phyloP scores from a whole-genome alignment of 2,888 invertebrate genomes.

The Rhyacophila evoluta region DNA sequence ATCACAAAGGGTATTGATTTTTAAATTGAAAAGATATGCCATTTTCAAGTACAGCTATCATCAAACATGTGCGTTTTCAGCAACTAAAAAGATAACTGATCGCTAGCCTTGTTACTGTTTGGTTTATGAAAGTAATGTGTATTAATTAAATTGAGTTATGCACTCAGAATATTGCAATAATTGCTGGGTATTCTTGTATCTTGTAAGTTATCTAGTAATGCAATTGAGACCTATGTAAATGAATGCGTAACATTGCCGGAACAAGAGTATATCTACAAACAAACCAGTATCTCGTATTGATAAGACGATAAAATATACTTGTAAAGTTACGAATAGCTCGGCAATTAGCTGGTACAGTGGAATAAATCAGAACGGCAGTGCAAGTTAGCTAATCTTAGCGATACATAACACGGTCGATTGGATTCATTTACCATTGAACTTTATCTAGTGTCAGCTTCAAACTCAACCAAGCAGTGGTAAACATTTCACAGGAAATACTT shows the following conservation, averaged over 20 bases:
- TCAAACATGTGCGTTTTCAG: too few species aligned
- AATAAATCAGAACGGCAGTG: constrained; percentile 1
- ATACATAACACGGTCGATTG: background rate
- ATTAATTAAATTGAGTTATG: background rate
- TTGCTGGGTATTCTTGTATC: background rate
- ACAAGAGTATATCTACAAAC: background rate
- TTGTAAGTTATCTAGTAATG: background rate
- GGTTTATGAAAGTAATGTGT: too few species aligned
- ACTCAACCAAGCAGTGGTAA: background rate
- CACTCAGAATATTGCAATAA: background rate
- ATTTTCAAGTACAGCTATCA: too few species aligned
- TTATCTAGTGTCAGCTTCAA: background rate
- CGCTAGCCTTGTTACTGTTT: too few species aligned
- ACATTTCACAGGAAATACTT: too few species aligned
- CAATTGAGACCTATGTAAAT: background rate
- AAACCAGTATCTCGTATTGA: constrained; percentile 6
- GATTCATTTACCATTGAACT: constrained; percentile 16
- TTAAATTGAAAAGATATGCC: too few species aligned
- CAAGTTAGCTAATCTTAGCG: background rate
- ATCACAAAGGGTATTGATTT: too few species aligned
- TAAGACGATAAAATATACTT: background rate
- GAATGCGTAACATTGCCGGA: background rate
- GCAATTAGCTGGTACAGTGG: background rate
- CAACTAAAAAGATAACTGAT: too few species aligned
- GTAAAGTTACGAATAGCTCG: background rate